Evolutionary conservation across 2,797 vertebrate species (phyloP), one percentile per base, ranked within the genome.

Genomic region (Sebastes trivittatus): DNA sequence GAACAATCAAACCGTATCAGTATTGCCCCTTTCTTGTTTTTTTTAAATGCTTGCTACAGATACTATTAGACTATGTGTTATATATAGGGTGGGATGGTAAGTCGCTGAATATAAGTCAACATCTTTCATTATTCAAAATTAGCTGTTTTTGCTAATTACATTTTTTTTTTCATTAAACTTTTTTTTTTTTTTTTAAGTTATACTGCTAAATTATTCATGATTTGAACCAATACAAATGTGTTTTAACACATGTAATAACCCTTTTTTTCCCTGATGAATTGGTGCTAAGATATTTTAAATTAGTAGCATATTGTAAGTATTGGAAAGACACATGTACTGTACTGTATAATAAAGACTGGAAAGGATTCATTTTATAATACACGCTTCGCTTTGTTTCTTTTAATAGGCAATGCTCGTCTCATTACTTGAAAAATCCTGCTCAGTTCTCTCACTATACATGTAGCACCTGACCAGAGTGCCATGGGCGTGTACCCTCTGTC

Each of bases 291-390:
- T 89, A 85, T 86, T 87, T 88, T 81, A 77, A 92, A 91, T 86
- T 84, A 85, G 77, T 88, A 85, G 75, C 82, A 89, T 93, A 88
- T 89, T 95, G 91, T 93, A 91, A 90, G 82, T 91, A 89, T 88
- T 88, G 75, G 72, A 92, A 88, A 81, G 62, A 91, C 80, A 81
- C 70, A 79, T 91, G 92, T 94, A 93, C 88, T 94, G 93, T 94
- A 93, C 72, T 94, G 88, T 94, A 90, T 92, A 95, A 96, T 95
- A 95, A 96, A 96, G 84, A 92, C 74, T 91, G 90, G 90, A 94
- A 92, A 78, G 73, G 90, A 92, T 92, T 93, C 87, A 91, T 94
- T 94, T 95, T 93, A 87, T 92, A 94, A 90, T 79, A 92, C 54
- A 52, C n/a, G 69, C 71, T 70, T 86, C 86, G 72, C 7, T 77